These are phyloP conservation scores for Antigone vipio DNA, from an alignment of 2,113 vertebrate species.

Conservation along the genomic window DNA sequence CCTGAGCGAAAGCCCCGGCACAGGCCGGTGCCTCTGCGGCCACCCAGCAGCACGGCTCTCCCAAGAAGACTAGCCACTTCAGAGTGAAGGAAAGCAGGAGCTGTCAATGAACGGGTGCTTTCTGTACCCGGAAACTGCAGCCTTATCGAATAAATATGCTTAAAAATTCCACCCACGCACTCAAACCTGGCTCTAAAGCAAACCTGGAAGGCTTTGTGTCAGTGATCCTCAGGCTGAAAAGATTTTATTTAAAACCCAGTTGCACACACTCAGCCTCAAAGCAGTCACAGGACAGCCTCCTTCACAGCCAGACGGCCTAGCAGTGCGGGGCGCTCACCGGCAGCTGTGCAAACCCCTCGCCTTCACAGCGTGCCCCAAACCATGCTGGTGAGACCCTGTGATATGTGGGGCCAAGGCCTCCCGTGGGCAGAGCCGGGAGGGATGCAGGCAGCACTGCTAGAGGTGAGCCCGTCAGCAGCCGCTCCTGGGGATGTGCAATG, in stretches of 20 bases:
- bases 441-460: background rate
- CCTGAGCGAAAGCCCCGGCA: background rate
- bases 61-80: background rate
- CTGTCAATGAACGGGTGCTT: fast-evolving
- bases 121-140: background rate
- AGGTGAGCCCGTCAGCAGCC: background rate
- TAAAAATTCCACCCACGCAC: background rate
- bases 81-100: background rate
- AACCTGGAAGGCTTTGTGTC: background rate
- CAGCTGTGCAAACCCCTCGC: background rate
- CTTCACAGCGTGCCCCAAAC: background rate
- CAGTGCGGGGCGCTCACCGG: background rate
- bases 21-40: background rate
- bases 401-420: fast-evolving
- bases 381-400: background rate
- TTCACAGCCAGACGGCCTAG: fast-evolving
- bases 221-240: background rate
- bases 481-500: fast-evolving
- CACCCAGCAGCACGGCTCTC: background rate
- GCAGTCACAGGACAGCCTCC: background rate
- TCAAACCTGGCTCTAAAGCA: background rate
- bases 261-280: background rate
- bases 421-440: fast-evolving
- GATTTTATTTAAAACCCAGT: background rate
- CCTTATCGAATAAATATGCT: background rate